These are phyloP conservation scores for Lates calcarifer DNA, from an alignment of 2,113 vertebrate species.

Conservation along the genomic window DNA sequence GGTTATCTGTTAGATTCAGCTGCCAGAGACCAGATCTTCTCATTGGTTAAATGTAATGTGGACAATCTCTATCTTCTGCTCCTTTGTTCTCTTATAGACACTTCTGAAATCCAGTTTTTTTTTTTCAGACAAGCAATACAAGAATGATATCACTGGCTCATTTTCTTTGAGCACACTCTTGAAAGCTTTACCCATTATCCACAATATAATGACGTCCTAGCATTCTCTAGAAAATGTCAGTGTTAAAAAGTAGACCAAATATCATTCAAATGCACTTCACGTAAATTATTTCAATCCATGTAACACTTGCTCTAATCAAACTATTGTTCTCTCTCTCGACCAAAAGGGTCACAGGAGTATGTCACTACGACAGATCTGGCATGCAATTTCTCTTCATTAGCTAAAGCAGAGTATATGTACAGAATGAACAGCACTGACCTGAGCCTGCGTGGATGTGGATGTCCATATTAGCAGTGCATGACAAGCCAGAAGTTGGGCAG, in stretches of 20 bases:
- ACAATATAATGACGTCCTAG: slow-evolving; percentile 55
- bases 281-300: slow-evolving; percentile 30
- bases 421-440: slow-evolving; percentile 95
- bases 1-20: slow-evolving; percentile 5
- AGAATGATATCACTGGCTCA: slow-evolving; percentile 34
- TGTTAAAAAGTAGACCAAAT: slow-evolving; percentile 46
- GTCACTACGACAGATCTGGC: slow-evolving; percentile 55
- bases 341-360: slow-evolving; percentile 47
- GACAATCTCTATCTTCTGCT: slow-evolving; percentile 1
- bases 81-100: slow-evolving; percentile 24
- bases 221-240: slow-evolving; percentile 40
- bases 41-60: background rate
- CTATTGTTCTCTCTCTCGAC: slow-evolving; percentile 43
- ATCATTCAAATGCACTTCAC: slow-evolving; percentile 46
- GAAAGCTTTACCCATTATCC: slow-evolving; percentile 36
- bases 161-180: slow-evolving; percentile 43
- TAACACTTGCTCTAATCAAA: slow-evolving; percentile 35
- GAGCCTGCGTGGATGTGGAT: slow-evolving; percentile 97
- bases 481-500: slow-evolving; percentile 89
- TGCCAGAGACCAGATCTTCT: background rate
- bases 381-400: slow-evolving; percentile 80
- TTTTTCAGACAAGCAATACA: slow-evolving; percentile 17
- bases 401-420: slow-evolving; percentile 78
- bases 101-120: slow-evolving; percentile 8
- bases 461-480: slow-evolving; percentile 96